Evolutionary conservation across 2,113 vertebrate species (phyloP).

Genomic region (Apaloderma vittatum): DNA sequence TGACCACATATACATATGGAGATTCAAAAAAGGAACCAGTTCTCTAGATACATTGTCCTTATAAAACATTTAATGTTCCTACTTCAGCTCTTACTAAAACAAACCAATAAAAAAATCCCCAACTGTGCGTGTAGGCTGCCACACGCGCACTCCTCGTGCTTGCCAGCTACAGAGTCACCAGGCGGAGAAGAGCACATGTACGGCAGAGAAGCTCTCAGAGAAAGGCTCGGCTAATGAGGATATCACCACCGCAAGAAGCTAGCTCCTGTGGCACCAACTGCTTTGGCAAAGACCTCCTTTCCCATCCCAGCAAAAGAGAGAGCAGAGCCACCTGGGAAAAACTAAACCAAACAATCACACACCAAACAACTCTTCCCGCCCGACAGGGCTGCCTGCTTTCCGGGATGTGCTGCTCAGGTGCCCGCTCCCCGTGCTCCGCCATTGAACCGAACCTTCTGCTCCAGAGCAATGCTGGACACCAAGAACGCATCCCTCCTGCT

Average conservation of each 20-base stretch:
- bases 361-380: not conserved
- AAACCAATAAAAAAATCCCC: constrained; percentile 19
- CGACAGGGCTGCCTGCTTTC: not conserved
- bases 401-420: fast-evolving
- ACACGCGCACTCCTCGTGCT: not conserved
- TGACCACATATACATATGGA: constrained; percentile 31
- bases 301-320: not conserved
- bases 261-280: not conserved
- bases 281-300: not conserved
- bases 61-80: constrained; percentile 22
- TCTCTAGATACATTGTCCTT: not conserved
- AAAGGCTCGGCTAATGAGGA: not conserved
- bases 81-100: constrained; percentile 31
- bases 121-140: constrained; percentile 15
- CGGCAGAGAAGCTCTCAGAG: not conserved
- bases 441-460: not conserved
- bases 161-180: not conserved
- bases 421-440: not conserved
- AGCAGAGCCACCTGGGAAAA: not conserved
- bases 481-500: not conserved
- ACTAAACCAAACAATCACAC: not conserved
- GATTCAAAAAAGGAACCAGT: not conserved
- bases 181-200: not conserved
- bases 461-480: not conserved
- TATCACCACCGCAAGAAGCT: not conserved